A percentile compares a stretch with the other conserved stretches of the same genome.
Conservation (phyloP, 37 sponge, comb jelly and placozoan genomes). For the Axinella damicornis region DNA sequence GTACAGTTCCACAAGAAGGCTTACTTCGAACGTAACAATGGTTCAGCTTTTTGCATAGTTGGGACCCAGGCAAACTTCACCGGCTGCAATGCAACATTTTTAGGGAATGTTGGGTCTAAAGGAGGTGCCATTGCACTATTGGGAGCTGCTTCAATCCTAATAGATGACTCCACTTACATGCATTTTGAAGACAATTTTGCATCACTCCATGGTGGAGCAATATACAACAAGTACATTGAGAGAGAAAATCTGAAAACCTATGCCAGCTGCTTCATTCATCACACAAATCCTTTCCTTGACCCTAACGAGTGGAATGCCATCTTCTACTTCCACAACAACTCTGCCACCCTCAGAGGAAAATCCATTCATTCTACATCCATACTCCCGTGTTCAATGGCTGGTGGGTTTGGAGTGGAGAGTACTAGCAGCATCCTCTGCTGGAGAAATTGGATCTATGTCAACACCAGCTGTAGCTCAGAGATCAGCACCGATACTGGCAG, state of each 20-base stretch:
- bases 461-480: no score
- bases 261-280: conserved; percentile 53
- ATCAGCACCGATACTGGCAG: conserved; percentile 13
- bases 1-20: conserved; percentile 34
- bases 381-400: conserved; percentile 41
- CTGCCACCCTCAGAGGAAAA: neutral
- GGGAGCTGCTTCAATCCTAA: conserved; percentile 22
- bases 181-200: conserved; percentile 53
- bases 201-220: conserved; percentile 51
- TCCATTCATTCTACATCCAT: conserved; percentile 64
- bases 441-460: neutral
- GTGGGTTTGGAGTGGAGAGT: neutral
- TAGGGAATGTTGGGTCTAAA: conserved; percentile 5
- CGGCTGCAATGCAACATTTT: neutral
- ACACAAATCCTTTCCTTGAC: conserved; percentile 1
- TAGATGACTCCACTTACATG: neutral
- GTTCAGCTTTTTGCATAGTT: conserved; percentile 48
- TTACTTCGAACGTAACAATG: conserved; percentile 37
- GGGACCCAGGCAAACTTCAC: conserved; percentile 27
- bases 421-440: conserved; percentile 5
- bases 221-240: conserved; percentile 33
- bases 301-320: conserved; percentile 24
- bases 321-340: conserved; percentile 23
- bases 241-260: conserved; percentile 1
- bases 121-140: conserved; percentile 69